Evolutionary conservation across 2,888 invertebrate genomes (phyloP), one percentile per base, ranked within the genome.

Genomic region (Aquatica leii): DNA sequence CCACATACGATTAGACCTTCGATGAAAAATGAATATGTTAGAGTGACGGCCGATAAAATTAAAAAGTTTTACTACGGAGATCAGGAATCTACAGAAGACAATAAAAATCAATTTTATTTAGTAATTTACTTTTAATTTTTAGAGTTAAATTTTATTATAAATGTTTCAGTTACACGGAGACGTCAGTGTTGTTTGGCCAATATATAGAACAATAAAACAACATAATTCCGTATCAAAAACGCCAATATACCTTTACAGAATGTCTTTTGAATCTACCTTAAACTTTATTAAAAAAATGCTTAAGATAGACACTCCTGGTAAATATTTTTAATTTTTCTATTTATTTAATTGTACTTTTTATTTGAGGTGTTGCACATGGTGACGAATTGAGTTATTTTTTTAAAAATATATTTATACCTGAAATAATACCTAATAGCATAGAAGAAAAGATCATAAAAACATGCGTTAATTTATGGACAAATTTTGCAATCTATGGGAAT

Each of bases 161-260:
- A n/a, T n/a, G n/a, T n/a, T n/a, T n/a, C n/a, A 80, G 80, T 59
- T 80, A 14, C 74, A 77, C 62, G 73, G 77, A 5, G 81, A 81
- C 57, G 70, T 70, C 6, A 72, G 75, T 24, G 80, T 81, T 53
- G 63, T 73, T 21, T 52, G 71, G 35, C 71, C 72, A 21, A 69
- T 78, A 8, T 61, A 72, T 5, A 70, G 68, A 3, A 62, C 75
- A 9, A 69, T 75, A 1, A 70, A 62, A 60, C 56, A 68, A 8
- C 77, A 77, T 50, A 41, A 69, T 5, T 67, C 69, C 55, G 74
- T 72, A 0, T 72, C 74, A 15, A 61, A 60, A 9, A 34, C 59
- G 20, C 78, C 79, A 4, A 68, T 79, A 24, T 80, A 74, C 59
- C 72, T 77, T 20, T 80, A 77, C 55, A 70, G 72, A 61, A 69